These are phyloP conservation scores for Galbula dea DNA, from an alignment of 2,113 vertebrate genomes.

Conservation along the genomic window DNA sequence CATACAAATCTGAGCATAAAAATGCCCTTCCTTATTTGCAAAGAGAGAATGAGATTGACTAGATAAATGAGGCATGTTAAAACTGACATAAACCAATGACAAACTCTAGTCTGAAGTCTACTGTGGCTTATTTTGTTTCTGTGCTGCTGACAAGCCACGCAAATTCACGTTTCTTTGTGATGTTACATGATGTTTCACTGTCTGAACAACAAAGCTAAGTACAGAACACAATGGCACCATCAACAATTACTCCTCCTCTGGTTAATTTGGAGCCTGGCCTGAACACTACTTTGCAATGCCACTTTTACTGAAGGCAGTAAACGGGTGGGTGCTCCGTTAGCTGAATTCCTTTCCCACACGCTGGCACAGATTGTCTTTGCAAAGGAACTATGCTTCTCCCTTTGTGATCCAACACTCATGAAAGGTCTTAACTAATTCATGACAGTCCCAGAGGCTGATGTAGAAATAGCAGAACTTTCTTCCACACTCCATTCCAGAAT, in stretches of 20 bases:
- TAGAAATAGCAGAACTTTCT: not conserved
- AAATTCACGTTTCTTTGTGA: not conserved
- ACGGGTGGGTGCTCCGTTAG: too few species aligned
- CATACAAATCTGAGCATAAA: not conserved
- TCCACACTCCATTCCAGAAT: not conserved
- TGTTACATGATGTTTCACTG: not conserved
- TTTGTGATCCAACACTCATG: not conserved
- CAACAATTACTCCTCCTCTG: slow-evolving; percentile 12
- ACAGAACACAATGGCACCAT: not conserved
- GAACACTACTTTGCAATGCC: not conserved
- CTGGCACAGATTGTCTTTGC: slow-evolving; percentile 4
- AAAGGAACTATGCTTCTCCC: not conserved
- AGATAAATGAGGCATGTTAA: not conserved
- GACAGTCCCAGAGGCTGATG: not conserved
- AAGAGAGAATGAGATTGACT: not conserved
- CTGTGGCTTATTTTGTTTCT: not conserved
- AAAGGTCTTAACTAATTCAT: slow-evolving; percentile 43
- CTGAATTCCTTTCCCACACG: not conserved
- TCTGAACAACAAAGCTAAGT: not conserved
- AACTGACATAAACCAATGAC: not conserved
- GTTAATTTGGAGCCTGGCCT: slow-evolving; percentile 2
- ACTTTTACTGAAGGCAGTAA: not conserved
- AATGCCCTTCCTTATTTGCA: not conserved
- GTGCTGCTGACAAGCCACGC: not conserved
- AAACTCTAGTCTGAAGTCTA: not conserved